Percentiles rank a stretch among this genome's conserved stretches.
phyloP scores from a whole-genome alignment of 2,888 invertebrate genomes.

The Ethmia dodecea region DNA sequence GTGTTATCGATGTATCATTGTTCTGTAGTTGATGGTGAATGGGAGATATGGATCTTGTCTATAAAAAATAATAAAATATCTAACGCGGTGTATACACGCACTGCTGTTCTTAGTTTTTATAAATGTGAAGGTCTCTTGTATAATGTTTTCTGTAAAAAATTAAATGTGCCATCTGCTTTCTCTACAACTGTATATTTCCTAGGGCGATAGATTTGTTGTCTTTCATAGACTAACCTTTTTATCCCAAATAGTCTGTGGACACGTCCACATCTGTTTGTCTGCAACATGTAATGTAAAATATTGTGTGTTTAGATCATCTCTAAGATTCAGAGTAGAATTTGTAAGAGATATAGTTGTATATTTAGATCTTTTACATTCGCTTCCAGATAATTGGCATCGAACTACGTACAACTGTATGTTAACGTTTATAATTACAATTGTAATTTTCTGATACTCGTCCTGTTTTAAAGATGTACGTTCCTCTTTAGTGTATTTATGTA shows the following conservation, averaged over 20 bases:
- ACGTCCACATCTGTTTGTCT: constrained; percentile 49
- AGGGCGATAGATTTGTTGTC: constrained; percentile 21
- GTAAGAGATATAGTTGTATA: constrained; percentile 16
- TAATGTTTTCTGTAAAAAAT: constrained; percentile 48
- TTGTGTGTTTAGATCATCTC: constrained; percentile 38
- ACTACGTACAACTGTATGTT: no score
- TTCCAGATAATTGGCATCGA: constrained; percentile 12
- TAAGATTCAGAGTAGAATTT: constrained; percentile 21
- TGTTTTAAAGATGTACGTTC: no score
- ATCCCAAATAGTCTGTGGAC: constrained; percentile 39
- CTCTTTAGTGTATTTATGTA: no score
- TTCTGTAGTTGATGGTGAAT: constrained; percentile 36
- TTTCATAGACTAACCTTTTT: constrained; percentile 26
- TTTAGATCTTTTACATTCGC: constrained; percentile 9
- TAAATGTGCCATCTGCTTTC: constrained; percentile 69
- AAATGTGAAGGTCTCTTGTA: no score
- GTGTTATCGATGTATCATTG: constrained; percentile 30
- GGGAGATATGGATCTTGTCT: no score
- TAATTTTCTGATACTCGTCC: no score
- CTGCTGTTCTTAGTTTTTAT: no score
- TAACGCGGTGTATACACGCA: no score
- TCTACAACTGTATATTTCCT: constrained; percentile 60
- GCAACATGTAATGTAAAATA: constrained; percentile 39
- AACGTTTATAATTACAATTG: no score
- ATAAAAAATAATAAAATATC: no score